These are phyloP conservation scores for Melipona bicolor DNA, from an alignment of 2,888 invertebrate genomes.

Conservation along the genomic window DNA sequence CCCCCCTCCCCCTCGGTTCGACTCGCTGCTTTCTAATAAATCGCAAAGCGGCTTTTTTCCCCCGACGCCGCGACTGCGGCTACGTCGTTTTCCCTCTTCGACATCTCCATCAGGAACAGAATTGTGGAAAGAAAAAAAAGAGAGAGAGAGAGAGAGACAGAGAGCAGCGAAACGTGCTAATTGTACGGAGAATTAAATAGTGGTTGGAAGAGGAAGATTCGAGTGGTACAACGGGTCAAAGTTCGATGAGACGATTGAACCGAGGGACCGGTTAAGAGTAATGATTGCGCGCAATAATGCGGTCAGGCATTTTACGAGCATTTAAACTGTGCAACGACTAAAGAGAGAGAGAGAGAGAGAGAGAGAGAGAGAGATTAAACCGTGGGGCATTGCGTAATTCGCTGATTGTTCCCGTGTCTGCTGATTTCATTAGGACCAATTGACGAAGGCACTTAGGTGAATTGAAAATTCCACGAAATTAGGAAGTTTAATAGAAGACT, in stretches of 20 bases:
- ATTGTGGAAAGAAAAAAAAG: neutral
- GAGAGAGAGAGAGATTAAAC: slow-evolving; percentile 20
- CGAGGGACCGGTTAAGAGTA: slow-evolving; percentile 34
- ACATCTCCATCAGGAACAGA: neutral
- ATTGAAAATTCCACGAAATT: neutral
- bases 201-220: neutral
- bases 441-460: neutral
- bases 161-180: slow-evolving; percentile 10
- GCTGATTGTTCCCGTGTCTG: neutral
- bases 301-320: slow-evolving; percentile 28
- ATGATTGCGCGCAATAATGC: slow-evolving; percentile 48
- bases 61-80: neutral
- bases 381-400: slow-evolving; percentile 32
- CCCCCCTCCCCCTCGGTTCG: neutral
- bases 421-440: slow-evolving; percentile 8
- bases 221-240: neutral
- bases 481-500: no score
- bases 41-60: slow-evolving; percentile 11
- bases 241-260: slow-evolving; percentile 20
- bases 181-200: neutral
- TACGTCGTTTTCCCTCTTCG: slow-evolving; percentile 19
- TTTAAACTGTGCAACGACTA: slow-evolving; percentile 22
- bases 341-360: neutral
- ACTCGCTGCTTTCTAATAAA: slow-evolving; percentile 14
- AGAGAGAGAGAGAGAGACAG: neutral